Evolutionary conservation across 2,888 invertebrate species (phyloP).

Genomic region (Mesodorylaimus sp.): DNA sequence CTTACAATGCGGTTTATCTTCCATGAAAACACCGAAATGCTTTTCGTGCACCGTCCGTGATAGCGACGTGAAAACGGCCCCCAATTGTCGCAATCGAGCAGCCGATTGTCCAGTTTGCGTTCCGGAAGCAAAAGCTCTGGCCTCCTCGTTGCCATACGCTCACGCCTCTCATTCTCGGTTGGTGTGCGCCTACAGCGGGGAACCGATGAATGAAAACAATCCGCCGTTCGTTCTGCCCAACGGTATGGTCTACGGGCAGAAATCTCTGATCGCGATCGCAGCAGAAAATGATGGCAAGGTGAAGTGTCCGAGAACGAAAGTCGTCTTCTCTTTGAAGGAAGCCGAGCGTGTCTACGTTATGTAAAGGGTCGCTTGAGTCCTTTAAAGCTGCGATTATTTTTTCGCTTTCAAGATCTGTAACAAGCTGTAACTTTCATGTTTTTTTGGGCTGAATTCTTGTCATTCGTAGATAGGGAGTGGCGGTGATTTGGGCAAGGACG

Average conservation of each 20-base stretch:
- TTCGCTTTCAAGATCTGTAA: too few species aligned
- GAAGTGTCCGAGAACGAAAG: conserved; percentile 80
- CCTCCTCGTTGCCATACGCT: conserved; percentile 57
- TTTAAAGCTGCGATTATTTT: too few species aligned
- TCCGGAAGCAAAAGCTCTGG: conserved; percentile 6
- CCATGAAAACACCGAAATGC: conserved; percentile 64
- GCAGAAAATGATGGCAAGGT: conserved; percentile 70
- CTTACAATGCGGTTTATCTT: conserved; percentile 77
- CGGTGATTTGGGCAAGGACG: too few species aligned
- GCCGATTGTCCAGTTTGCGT: conserved; percentile 22
- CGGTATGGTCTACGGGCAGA: conserved; percentile 48
- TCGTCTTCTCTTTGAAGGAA: conserved; percentile 69
- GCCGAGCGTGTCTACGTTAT: conserved; percentile 92
- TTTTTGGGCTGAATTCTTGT: too few species aligned
- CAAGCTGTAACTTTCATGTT: too few species aligned
- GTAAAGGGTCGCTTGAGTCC: too few species aligned
- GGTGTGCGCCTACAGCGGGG: conserved; percentile 70
- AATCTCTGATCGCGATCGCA: conserved; percentile 79
- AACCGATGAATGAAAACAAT: conserved; percentile 86
- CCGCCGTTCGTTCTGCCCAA: conserved; percentile 96
- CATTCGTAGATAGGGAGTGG: too few species aligned
- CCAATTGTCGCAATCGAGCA: too few species aligned
- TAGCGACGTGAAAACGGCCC: too few species aligned
- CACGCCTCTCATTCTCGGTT: conserved; percentile 88
- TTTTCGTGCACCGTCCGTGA: background rate